Percentiles rank a stretch among this genome's conserved stretches.
Conservation (phyloP, 2,888 invertebrate genomes). For the Brachyptera risi region DNA sequence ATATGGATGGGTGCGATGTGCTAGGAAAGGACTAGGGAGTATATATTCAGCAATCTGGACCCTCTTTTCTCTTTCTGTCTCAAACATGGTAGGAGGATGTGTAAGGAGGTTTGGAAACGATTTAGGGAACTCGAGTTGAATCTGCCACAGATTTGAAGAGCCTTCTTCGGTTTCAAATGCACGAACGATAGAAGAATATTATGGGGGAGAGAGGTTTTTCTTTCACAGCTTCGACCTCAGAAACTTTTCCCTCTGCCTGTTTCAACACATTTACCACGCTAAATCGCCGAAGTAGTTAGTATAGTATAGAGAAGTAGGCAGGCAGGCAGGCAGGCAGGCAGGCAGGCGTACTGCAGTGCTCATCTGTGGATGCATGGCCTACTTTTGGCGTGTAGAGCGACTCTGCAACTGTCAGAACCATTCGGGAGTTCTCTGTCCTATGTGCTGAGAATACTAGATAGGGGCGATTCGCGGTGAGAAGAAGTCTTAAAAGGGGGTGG, state of each 20-base stretch:
- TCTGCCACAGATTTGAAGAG: conserved; percentile 5
- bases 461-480: too few relatives aligned
- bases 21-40: background rate
- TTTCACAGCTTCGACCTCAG: background rate
- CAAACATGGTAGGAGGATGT: background rate
- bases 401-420: background rate
- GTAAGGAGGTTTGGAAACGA: background rate
- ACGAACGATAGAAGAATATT: background rate
- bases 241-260: background rate
- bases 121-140: background rate
- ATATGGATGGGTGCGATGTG: conserved; percentile 3
- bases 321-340: too few relatives aligned
- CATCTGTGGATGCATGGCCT: background rate
- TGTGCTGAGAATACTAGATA: background rate
- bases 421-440: background rate
- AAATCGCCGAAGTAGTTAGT: background rate
- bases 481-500: background rate
- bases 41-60: conserved; percentile 8
- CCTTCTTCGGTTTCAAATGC: background rate
- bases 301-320: too few relatives aligned
- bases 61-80: background rate
- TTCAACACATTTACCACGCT: background rate
- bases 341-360: too few relatives aligned
- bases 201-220: conserved; percentile 4
- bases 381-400: background rate